Evolutionary conservation across 2,797 vertebrate genomes (phyloP), one percentile per base, ranked within the genome.

Genomic region (Phataginus tetradactyla): DNA sequence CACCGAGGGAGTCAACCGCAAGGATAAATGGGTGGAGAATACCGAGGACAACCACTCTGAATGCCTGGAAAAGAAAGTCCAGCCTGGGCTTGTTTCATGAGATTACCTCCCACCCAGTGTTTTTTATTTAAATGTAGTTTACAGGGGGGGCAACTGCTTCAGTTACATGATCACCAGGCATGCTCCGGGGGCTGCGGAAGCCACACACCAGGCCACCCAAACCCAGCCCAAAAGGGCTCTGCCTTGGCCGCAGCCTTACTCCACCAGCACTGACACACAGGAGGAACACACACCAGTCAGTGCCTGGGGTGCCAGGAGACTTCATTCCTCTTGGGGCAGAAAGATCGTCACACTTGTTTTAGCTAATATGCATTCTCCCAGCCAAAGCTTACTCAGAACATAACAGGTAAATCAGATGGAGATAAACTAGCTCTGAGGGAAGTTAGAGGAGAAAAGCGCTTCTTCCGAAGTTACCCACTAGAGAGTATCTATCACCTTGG

Each of bases 1-100:
- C 79, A 64, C 39, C 3, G 15, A 71, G 39, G 94, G 94, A 97
- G 94, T 97, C 96, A 97, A 72, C 83, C 53, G 81, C 68, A 23
- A n/a, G 57, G 34, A 37, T 2, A 17, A 21, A 55, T 6, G 78
- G 69, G 90, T 37, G 68, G 95, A 34, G 51, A 91, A 68, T n/a
- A 71, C 53, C n/a, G 21, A 78, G 74, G 51, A 63, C 80, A 78
- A 53, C 85, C n/a, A 45, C 68, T 66, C 14, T 39, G 79, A 90
- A 42, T n/a, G 68, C 69, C 53, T 61, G 91, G 63, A 49, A 71
- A 85, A 68, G 11, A 61, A 66, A 51, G 49, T 32, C 66, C 57
- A 80, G 55, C 32, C 59, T 63, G 8, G n/a, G 61, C 53, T 64
- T 63, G 68, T 89, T 95, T 39, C 78, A 18, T 4, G 45, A 84